Percentiles rank a stretch among this genome's conserved stretches.
Conservation (phyloP, 2,113 vertebrate genomes). For the Ailurus styani region DNA sequence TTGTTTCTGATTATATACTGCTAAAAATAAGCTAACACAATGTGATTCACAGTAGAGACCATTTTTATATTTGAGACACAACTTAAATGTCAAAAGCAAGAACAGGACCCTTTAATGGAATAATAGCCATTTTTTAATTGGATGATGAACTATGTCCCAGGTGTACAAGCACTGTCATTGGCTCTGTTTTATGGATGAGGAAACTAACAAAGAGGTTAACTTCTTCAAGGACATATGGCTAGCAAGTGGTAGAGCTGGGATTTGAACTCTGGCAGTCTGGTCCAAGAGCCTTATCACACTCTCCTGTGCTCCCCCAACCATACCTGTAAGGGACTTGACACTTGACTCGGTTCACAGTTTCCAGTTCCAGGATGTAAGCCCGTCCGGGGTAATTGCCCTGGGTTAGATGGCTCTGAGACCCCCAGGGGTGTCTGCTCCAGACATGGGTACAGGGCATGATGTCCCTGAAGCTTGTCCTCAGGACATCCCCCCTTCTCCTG, state of each 20-base stretch:
- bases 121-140: neutral
- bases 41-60: neutral
- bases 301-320: accelerated
- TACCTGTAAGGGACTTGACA: neutral
- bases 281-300: neutral
- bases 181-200: neutral
- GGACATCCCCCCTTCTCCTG: neutral
- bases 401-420: neutral
- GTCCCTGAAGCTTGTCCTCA: neutral
- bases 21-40: constrained; percentile 45
- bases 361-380: neutral
- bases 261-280: neutral
- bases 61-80: neutral
- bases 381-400: neutral
- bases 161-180: neutral
- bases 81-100: constrained; percentile 23
- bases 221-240: neutral
- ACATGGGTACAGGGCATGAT: accelerated
- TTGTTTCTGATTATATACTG: constrained; percentile 39
- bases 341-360: neutral
- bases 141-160: neutral
- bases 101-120: neutral
- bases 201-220: neutral
- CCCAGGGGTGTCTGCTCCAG: neutral
- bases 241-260: neutral